Evolutionary conservation across 2,797 vertebrate species (phyloP), one percentile per base, ranked within the genome.

Genomic region (Mormyrus hasselquistii): DNA sequence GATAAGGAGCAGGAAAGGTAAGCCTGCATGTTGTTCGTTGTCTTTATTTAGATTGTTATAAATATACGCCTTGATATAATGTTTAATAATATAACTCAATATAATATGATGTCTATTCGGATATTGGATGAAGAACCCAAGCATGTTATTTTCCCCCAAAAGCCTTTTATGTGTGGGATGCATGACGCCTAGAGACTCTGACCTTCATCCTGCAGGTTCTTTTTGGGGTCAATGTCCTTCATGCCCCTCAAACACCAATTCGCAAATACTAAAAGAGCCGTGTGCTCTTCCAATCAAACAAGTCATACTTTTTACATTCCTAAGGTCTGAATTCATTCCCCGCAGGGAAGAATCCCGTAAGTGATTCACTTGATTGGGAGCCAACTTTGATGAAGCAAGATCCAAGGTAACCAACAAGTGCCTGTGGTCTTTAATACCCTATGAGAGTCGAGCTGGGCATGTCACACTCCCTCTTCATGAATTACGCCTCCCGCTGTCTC

Each of bases 251-350:
- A 57, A 85, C 88, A 69, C 87, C 87, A 52, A 89, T 84, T 50
- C 62, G 82, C 14, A 88, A 84, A 88, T 59, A 86, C 88, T 87
- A 55, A 14, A 79, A 91, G 92, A 93, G 92, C 93, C 94, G 92
- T 92, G 92, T 94, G 93, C 93, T 93, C 93, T 91, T 69, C 90
- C 79, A 97, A 97, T 97, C 93, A 95, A 97, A 96, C 96, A 96
- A 95, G 91, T 90, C 92, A 93, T 93, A 91, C 92, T 96, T 96
- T 94, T 94, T 94, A 95, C 96, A 96, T 98, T 97, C 96, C 93
- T 96, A 88, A 88, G 91, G 90, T 93, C 94, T 97, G 96, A 97
- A 95, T 95, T 98, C 96, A 97, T 92, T 94, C 94, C 93, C 22
- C 73, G 89, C 89, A 91, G 93, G 91, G 93, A 91, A 90, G 91